Percentiles rank a stretch among this genome's conserved stretches.
phyloP scores from a whole-genome alignment of 2,797 vertebrate genomes.

The Taeniopygia guttata region DNA sequence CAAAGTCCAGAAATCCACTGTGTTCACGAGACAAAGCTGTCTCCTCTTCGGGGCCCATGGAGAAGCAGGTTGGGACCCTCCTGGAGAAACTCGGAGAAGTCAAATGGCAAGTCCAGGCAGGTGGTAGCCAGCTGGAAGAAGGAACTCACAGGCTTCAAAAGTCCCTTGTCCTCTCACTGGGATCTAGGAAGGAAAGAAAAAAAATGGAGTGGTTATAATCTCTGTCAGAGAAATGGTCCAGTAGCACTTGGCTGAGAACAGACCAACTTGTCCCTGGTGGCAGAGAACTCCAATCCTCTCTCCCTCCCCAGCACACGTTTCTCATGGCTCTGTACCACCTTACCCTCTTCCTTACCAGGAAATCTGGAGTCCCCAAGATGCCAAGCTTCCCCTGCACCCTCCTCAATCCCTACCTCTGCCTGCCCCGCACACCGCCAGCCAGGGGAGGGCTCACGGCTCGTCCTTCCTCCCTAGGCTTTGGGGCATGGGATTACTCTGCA shows the following conservation, averaged over 20 bases:
- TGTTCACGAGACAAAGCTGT: background rate
- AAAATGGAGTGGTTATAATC: background rate
- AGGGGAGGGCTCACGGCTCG: conserved; percentile 24
- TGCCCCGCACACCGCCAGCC: conserved; percentile 24
- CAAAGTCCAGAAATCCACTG: background rate
- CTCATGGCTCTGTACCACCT: background rate
- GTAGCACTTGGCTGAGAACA: background rate
- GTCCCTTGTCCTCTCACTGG: background rate
- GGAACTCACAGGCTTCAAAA: background rate
- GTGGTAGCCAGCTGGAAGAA: background rate
- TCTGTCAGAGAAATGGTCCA: background rate
- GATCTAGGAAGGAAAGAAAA: conserved; percentile 33
- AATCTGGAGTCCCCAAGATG: background rate
- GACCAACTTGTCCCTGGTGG: background rate
- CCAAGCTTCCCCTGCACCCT: fast-evolving
- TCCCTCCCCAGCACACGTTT: background rate
- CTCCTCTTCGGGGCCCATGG: background rate
- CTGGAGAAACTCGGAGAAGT: background rate
- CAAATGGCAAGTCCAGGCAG: background rate
- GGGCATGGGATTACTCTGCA: conserved; percentile 74
- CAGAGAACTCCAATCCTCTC: background rate
- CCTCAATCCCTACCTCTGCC: conserved; percentile 6
- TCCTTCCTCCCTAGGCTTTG: conserved; percentile 60
- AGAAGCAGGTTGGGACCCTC: background rate
- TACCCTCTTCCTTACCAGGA: fast-evolving